phyloP scores from a whole-genome alignment of 2,113 vertebrate genomes.

The Corynorhinus townsendii region DNA sequence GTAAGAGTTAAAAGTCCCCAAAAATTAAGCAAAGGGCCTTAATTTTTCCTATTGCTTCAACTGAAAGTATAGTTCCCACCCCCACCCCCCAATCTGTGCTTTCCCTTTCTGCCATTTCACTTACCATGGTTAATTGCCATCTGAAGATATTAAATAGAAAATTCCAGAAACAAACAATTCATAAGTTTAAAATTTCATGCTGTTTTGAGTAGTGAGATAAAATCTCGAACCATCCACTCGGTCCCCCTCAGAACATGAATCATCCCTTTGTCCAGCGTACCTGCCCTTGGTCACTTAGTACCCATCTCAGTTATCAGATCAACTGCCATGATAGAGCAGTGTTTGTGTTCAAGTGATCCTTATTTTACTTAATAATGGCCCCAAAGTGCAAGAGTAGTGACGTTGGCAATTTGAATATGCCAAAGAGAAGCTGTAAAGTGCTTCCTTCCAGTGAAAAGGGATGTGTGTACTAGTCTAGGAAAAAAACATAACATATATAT shows the following conservation, averaged over 20 bases:
- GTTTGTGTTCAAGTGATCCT: too few species aligned
- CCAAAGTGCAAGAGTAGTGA: neutral
- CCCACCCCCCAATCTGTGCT: neutral
- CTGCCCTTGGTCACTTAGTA: neutral
- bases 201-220: neutral
- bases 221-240: neutral
- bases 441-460: neutral
- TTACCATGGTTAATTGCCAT: neutral
- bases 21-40: conserved; percentile 13
- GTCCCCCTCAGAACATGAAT: neutral
- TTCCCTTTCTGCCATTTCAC: neutral
- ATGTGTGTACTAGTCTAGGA: neutral
- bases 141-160: neutral
- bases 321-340: too few species aligned
- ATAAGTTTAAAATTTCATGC: neutral
- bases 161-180: neutral
- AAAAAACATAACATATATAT: neutral
- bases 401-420: neutral
- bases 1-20: neutral
- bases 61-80: neutral
- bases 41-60: neutral
- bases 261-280: neutral
- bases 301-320: neutral
- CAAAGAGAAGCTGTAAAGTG: neutral
- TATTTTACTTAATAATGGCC: neutral